Evolutionary conservation across 2,113 vertebrate genomes (phyloP).

Genomic region (Thomomys bottae): DNA sequence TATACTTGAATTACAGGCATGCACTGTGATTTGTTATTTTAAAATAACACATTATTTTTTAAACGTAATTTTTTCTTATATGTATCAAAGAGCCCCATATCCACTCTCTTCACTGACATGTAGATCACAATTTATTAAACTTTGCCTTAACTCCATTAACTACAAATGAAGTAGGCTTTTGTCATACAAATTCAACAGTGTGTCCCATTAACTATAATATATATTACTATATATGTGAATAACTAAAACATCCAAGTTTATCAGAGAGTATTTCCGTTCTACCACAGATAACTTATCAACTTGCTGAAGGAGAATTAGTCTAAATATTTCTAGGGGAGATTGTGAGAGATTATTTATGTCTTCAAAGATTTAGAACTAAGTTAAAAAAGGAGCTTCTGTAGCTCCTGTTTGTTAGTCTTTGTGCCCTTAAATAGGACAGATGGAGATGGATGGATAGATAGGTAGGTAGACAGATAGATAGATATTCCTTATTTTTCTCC

Average conservation of each 20-base stretch:
- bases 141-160: constrained; percentile 27
- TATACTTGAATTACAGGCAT: no score
- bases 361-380: constrained; percentile 22
- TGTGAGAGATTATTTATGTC: constrained; percentile 30
- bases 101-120: neutral
- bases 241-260: constrained; percentile 34
- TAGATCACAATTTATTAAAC: neutral
- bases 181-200: neutral
- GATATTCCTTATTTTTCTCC: rapidly evolving
- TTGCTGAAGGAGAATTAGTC: constrained; percentile 18
- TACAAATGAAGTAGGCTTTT: neutral
- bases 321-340: constrained; percentile 34
- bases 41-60: neutral
- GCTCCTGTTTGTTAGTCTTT: neutral
- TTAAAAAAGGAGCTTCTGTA: constrained; percentile 15
- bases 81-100: neutral
- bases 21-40: no score
- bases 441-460: neutral
- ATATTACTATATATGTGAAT: constrained; percentile 30
- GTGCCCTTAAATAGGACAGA: neutral
- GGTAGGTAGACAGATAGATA: neutral
- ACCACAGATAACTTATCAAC: constrained; percentile 8
- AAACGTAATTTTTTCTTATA: constrained; percentile 21
- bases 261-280: constrained; percentile 1
- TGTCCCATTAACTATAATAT: constrained; percentile 12